Base-by-base conservation (phyloP, 2,797 vertebrate species). In the Ibycter americanus region DNA sequence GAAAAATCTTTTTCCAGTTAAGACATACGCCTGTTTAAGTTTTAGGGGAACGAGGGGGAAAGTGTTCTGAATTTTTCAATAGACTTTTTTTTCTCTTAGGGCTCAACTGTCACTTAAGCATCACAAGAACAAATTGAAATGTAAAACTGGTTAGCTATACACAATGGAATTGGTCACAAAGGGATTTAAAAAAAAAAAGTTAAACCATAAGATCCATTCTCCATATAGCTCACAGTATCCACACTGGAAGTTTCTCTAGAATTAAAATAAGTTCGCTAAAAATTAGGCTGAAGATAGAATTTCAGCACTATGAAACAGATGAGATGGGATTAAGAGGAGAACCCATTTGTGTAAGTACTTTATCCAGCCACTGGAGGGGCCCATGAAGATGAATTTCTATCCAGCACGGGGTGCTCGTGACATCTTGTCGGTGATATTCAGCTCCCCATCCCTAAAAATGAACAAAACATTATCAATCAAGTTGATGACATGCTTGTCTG, bases 311-410 rank as follows among this genome's bases (percentile, higher is more conserved):
- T 97, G 99, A 99, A 98, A 99, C 99, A 82, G 99, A 99, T 88
- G 99, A 99, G 96, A 99, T 99, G 88, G 99, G 99, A 97, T 99
- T 99, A 90, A 99, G 98, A 94, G 99, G 99, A 26, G 99, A 99
- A 90, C 99, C 99, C 99, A 99, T 99, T 97, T 99, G 99, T 93
- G 99, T 99, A 76, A 99, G 98, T 98, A 99, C 99, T 98, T 99
- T 99, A 98, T 99, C 99, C 97, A 99, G 97, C 99, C 99, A 99
- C 91, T 99, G 99, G 59, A 99, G 98, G 87, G 99, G 99, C 80
- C 99, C 99, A 47, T 99, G 99, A 90, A 99, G 99, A 96, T 99
- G 99, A 94, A 99, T 99, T 98, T 99, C 99, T 98, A 99, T 99
- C 99, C 99, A 99, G 95, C 99, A 99, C 0, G 99, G 99, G 78